phyloP scores from a whole-genome alignment of 2,113 vertebrate genomes.

The Lichenostomus cassidix region DNA sequence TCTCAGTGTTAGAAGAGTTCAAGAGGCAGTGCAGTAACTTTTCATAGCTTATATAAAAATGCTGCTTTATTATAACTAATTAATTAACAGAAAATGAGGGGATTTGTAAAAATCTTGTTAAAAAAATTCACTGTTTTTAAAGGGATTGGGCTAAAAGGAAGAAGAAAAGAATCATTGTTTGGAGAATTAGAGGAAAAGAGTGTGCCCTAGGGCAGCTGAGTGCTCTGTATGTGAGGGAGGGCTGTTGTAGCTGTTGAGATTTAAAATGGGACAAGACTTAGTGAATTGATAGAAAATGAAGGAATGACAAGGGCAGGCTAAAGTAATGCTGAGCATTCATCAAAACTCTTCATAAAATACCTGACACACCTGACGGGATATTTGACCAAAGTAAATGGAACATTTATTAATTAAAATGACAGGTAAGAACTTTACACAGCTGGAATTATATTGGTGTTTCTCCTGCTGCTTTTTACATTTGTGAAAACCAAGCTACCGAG shows the following conservation, averaged over 20 bases:
- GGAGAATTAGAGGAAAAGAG: background rate
- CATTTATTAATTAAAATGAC: background rate
- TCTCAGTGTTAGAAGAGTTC: background rate
- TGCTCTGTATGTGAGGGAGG: background rate
- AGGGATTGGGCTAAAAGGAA: background rate
- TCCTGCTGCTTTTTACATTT: background rate
- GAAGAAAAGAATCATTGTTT: slow-evolving; percentile 29
- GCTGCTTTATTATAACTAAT: slow-evolving; percentile 5
- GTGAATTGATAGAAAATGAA: background rate
- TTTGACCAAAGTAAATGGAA: background rate
- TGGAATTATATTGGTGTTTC: background rate
- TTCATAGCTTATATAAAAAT: background rate
- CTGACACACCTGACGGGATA: background rate
- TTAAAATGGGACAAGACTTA: background rate
- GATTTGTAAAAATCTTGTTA: slow-evolving; percentile 21
- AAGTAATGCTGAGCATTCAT: background rate
- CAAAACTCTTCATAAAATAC: background rate
- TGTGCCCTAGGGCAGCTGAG: background rate
- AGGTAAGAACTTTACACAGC: background rate
- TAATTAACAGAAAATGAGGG: slow-evolving; percentile 23
- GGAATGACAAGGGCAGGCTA: background rate
- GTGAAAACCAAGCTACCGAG: background rate
- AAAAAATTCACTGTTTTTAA: background rate
- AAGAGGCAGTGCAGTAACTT: background rate
- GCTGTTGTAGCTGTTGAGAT: background rate